Evolutionary conservation across 1,140 invertebrate genomes (phyloP), one percentile per base, ranked within the genome.

Genomic region (Elymnias hypermnestra): DNA sequence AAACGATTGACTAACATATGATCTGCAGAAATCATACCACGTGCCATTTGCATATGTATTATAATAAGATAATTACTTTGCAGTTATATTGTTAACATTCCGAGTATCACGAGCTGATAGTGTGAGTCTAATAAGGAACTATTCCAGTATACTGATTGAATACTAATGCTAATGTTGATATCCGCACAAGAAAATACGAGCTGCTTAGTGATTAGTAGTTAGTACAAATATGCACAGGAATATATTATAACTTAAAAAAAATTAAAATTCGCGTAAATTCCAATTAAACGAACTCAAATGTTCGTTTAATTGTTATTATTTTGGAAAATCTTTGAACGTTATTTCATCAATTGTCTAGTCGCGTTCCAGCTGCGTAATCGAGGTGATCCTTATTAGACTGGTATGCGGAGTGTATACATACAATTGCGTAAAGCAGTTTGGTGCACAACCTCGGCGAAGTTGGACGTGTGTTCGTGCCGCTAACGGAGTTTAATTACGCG

Each of bases 381-480:
- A 73, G 68, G 75, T 69, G 76, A 78, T 83, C 68, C 74, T 78
- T 76, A 70, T 70, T 73, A 62, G 65, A 75, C 63, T 76, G 76
- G 76, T 75, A 81, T 81, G 76, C 73, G 56, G 64, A 42, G 58
- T 68, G 67, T 51, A 40, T 68, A 58, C 58, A 54, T 55, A 44
- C 53, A 40, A 58, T 81, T 76, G 74, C 74, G 74, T 76, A 78
- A 77, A 82, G 39, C 61, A 84, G 77, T 82, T 67, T 56, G 59
- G 58, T 58, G 60, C 64, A 54, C 53, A 66, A 28, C 57, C 64
- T 49, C 64, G 41, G 35, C 47, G 52, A 35, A 42, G 51, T 41
- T 53, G 65, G 72, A 73, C 77, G 75, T 63, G 58, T 52, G 40
- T 9, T 37, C 29, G 57, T 28, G 23, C 43, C 48, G 38, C 0